Conservation (phyloP, 1,140 invertebrate genomes). For the Neoseiulus cucumeris region DNA sequence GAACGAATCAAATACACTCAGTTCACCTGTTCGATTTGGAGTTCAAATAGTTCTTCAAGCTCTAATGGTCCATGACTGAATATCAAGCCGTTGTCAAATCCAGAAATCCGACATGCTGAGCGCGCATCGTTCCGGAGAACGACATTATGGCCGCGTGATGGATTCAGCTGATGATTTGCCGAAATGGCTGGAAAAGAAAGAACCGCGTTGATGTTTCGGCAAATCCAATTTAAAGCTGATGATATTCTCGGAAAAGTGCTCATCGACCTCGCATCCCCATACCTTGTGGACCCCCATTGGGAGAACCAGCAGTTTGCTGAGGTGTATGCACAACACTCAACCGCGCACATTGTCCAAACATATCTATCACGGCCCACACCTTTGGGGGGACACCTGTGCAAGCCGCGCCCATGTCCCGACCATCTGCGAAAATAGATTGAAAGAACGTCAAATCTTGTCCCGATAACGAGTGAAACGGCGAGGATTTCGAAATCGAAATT, state of each 20-base stretch:
- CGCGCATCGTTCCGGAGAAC: constrained; percentile 42
- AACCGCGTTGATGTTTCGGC: too few species aligned
- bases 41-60: constrained; percentile 35
- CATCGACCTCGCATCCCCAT: constrained; percentile 12
- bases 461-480: too few species aligned
- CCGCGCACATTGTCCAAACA: constrained; percentile 83
- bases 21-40: constrained; percentile 21
- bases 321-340: constrained; percentile 35
- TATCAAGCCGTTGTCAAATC: constrained; percentile 36
- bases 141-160: constrained; percentile 46
- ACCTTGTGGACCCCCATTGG: constrained; percentile 12
- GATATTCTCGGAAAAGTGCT: too few species aligned
- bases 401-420: constrained; percentile 67
- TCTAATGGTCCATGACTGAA: constrained; percentile 32
- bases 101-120: constrained; percentile 39
- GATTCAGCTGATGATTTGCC: neutral
- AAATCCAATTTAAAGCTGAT: too few species aligned
- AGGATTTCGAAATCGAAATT: too few species aligned
- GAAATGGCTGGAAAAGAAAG: too few species aligned
- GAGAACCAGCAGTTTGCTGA: constrained; percentile 15
- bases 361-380: constrained; percentile 79
- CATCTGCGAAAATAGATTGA: constrained; percentile 54
- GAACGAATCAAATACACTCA: constrained; percentile 9
- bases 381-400: constrained; percentile 53
- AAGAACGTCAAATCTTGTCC: too few species aligned